Evolutionary conservation across 2,888 invertebrate genomes (phyloP), one percentile per base, ranked within the genome.

Genomic region (Deilephila porcellus): DNA sequence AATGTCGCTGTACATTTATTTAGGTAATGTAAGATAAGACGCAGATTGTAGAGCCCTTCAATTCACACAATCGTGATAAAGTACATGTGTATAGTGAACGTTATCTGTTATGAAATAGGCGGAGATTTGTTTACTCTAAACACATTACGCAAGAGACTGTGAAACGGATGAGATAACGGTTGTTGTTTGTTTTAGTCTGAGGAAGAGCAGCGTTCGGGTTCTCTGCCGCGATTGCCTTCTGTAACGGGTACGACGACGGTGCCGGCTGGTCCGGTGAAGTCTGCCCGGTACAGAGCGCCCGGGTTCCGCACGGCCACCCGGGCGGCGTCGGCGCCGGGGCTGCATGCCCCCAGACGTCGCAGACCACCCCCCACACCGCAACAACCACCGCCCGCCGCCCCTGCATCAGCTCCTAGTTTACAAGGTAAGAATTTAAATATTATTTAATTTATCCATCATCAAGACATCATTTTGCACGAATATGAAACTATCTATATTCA

Each of bases 241-340:
- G 86, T 93, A 79, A 89, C 92, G 17, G 92, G 88, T 8, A 82
- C 95, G 87, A 82, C 89, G 85, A 91, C 95, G 4, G 93, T 90
- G 60, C 89, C 97, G 74, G 97, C 94, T 4, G 95, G 95, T 60
- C 90, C 97, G 77, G 98, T 97, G 67, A 98, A 98, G 87, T 98
- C 98, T 72, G 98, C 98, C 62, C 95, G 98, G 60, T 98, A 98
- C 89, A 95, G 98, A 5, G 98, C 98, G 1, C 98, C 98, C 0
- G 98, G 97, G 1, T 97, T 97, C 91, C 95, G 96, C 56, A 95
- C 97, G 63, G 97, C 97, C 0, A 97, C 97, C 80, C 94, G 97
- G 53, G 97, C 97, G 0, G 96, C 97, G 11, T 97, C 97, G 25
- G 97, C 97, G 0, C 97, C 97, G 3, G 97, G 97, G 0, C 93